Base-by-base conservation (phyloP, 1,140 invertebrate genomes). In the Pantala flavescens region DNA sequence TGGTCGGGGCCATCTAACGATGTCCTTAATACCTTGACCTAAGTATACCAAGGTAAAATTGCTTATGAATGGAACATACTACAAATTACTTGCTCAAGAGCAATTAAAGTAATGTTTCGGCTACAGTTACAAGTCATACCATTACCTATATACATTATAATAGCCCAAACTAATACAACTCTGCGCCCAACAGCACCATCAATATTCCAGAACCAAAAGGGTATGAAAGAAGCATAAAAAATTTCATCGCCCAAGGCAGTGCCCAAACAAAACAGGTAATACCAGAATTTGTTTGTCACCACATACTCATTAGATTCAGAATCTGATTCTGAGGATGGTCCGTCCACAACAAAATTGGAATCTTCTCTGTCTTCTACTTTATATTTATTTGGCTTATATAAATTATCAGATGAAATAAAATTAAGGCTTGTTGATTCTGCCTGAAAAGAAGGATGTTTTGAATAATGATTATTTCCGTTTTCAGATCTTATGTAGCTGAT, bases 201-300 rank as follows among this genome's bases (percentile, higher is more conserved):
- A 75, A 96, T 86, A 82, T 96, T 96, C 94, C 94, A 96, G 79
- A 94, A 92, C 89, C 92, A 93, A 82, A 94, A 95, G 16, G 93
- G 92, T 80, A 96, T 94, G 80, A 95, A 94, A 12, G 88, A 85
- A 0, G 90, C 87, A 82, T 96, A 96, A 84, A 96, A 96, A 75
- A 91, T 86, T 84, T 96, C 94, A 84, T 96, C 94, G 0, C 94
- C 94, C 23, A 96, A 82, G 74, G 89, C 88, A 0, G 94, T 94
- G 16, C 93, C 93, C 79, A 95, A 86, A 0, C 89, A 81, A 81
- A 96, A 96, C 71, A 96, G 81, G 83, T 93, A 94, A 83, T 94
- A 95, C 90, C 94, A 93, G 80, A 93, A 90, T 78, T 87, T 87
- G 82, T 94, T 93, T n/a, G 84, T 88, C 73, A 95, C 87, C 23